phyloP scores from a whole-genome alignment of 2,113 vertebrate species.

The Phalacrocorax aristotelis region DNA sequence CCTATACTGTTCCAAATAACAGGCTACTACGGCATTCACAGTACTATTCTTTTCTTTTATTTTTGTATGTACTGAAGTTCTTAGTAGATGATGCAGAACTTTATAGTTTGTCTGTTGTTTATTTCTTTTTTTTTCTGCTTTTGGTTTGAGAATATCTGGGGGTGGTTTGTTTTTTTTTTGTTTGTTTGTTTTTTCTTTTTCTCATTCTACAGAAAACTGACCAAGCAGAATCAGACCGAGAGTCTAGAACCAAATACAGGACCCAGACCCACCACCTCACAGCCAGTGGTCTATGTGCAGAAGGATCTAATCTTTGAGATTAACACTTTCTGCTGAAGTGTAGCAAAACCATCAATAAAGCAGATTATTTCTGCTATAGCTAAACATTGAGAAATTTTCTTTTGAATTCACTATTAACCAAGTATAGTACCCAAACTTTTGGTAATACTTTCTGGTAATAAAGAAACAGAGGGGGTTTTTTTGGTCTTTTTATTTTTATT shows the following conservation, averaged over 20 bases:
- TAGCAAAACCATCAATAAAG: neutral
- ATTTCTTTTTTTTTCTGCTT: neutral
- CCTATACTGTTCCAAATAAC: neutral
- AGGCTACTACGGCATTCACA: neutral
- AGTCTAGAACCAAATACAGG: neutral
- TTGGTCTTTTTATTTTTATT: too few species aligned
- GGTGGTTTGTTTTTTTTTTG: too few species aligned
- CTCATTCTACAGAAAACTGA: neutral
- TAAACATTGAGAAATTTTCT: neutral
- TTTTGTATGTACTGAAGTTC: neutral
- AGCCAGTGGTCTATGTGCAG: neutral
- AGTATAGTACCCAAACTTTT: neutral
- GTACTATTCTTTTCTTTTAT: neutral
- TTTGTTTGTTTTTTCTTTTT: neutral
- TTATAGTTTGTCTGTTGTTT: neutral
- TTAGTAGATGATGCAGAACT: neutral
- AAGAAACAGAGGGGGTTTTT: neutral
- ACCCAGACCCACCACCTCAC: neutral
- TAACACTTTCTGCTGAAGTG: neutral
- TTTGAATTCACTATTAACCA: neutral
- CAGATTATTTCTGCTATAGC: neutral
- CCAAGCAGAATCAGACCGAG: neutral
- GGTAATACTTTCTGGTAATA: neutral
- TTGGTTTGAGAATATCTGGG: neutral
- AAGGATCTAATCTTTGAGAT: neutral